Evolutionary conservation across 2,797 vertebrate genomes (phyloP).

Genomic region (Sylvilagus floridanus): DNA sequence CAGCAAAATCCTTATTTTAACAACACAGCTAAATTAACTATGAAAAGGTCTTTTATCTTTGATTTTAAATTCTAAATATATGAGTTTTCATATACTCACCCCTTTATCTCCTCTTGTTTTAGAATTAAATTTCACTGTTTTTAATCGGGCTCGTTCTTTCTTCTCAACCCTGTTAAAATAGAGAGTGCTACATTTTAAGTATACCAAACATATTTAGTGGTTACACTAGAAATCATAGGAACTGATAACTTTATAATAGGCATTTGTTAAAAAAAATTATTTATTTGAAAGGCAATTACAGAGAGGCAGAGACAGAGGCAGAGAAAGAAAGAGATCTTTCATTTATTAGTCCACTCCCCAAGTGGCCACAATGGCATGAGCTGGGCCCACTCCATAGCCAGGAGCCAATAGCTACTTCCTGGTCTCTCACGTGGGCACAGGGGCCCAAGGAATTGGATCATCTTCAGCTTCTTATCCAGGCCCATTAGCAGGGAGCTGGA

Average conservation of each 20-base stretch:
- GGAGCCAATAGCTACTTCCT: too few species aligned
- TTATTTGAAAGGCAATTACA: too few species aligned
- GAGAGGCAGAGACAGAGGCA: too few species aligned
- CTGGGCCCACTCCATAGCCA: too few species aligned
- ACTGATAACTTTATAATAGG: neutral
- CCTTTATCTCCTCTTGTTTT: constrained; percentile 96
- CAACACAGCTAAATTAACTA: constrained; percentile 42
- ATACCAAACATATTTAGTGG: neutral
- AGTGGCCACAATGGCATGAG: too few species aligned
- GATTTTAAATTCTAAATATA: constrained; percentile 61
- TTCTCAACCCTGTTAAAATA: constrained; percentile 94
- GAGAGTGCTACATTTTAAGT: constrained; percentile 39
- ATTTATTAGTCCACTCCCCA: too few species aligned
- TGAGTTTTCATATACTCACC: constrained; percentile 91
- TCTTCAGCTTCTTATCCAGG: too few species aligned
- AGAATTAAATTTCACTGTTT: constrained; percentile 99
- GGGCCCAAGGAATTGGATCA: too few species aligned
- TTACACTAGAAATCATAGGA: constrained; percentile 42
- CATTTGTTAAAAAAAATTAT: neutral
- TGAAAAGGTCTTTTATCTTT: constrained; percentile 52
- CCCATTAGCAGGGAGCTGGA: too few species aligned
- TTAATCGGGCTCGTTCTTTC: constrained; percentile 97
- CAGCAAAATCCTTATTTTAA: constrained; percentile 37
- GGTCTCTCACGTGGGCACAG: too few species aligned
- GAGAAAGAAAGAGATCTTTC: too few species aligned